Evolutionary conservation across 2,113 vertebrate species (phyloP), one percentile per base, ranked within the genome.

Genomic region (Arenaria interpres): DNA sequence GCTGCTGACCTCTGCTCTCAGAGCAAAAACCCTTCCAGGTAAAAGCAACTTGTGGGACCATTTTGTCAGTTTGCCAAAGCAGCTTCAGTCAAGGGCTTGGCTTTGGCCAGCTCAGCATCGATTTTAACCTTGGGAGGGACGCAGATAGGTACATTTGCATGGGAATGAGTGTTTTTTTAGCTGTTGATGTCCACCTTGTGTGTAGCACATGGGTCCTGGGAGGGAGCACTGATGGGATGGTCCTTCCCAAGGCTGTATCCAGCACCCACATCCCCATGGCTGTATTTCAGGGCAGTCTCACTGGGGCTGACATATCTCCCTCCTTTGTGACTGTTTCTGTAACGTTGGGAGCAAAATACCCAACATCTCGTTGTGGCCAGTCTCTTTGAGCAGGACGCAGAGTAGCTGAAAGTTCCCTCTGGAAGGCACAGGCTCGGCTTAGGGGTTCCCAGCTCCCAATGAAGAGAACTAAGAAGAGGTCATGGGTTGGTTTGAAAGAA

Each of bases 191-290:
- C 54, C 19, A 13, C n/a, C 7, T 24, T 35, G 53, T 17, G 20
- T 18, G 9, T 27, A 32, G 51, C 7, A 9, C 2, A 0, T 20
- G n/a, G 35, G 22, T 18, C 18, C 43, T 62, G n/a, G 72, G 6
- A 64, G 54, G 22, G 24, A 88, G 54, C 46, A 33, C 18, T 1
- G 1, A 1, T 18, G 46, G 30, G 16, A 23, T 59, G n/a, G 28
- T 60, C 41, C 37, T 72, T 81, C 71, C 60, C 35, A 20, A 69
- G 35, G 50, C n/a, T 73, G 30, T 48, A 27, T 17, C 69, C 69
- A 77, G 37, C 64, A 67, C 32, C 28, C 35, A 12, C 0, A 0
- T 69, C 62, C 54, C 59, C 0, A 0, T 12, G 33, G 46, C 67
- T 46, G 74, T 24, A 11, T 14, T 46, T 81, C 21, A 15, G 69